Evolutionary conservation across 1,140 invertebrate genomes (phyloP).

Genomic region (Dolichoris vasculosae): DNA sequence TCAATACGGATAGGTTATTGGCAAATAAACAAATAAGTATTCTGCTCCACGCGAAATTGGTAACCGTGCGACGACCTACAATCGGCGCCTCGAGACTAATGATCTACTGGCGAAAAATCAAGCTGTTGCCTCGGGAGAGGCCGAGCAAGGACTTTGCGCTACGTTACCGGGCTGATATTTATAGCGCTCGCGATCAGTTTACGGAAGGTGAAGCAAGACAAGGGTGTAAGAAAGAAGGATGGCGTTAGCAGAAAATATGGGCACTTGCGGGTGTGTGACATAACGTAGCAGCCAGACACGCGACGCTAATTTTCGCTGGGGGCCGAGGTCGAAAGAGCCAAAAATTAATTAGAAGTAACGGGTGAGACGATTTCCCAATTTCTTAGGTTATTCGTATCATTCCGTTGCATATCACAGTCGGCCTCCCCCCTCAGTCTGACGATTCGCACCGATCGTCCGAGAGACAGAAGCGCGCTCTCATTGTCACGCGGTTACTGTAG

Average conservation of each 20-base stretch:
- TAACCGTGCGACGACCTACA: no score
- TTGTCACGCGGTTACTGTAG: not conserved
- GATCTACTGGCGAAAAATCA: no score
- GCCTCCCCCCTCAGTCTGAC: no score
- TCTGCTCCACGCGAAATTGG: no score
- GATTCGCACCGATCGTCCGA: not conserved
- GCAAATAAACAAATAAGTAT: no score
- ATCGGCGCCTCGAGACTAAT: no score
- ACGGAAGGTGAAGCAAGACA: no score
- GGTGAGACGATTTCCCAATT: conserved; percentile 4
- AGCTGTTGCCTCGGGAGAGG: not conserved
- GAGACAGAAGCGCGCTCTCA: not conserved
- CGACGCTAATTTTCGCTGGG: not conserved
- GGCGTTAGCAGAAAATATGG: not conserved
- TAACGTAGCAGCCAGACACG: not conserved
- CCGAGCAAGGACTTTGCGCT: not conserved
- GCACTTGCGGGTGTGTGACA: no score
- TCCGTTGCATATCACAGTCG: not conserved
- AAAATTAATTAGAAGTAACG: conserved; percentile 37
- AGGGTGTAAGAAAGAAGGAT: not conserved
- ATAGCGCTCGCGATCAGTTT: not conserved
- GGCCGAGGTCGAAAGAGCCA: no score
- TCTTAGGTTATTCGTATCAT: not conserved
- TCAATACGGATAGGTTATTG: not conserved
- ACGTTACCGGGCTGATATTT: not conserved